Conservation (phyloP, 2,888 invertebrate species). For the Poecilus cupreus region DNA sequence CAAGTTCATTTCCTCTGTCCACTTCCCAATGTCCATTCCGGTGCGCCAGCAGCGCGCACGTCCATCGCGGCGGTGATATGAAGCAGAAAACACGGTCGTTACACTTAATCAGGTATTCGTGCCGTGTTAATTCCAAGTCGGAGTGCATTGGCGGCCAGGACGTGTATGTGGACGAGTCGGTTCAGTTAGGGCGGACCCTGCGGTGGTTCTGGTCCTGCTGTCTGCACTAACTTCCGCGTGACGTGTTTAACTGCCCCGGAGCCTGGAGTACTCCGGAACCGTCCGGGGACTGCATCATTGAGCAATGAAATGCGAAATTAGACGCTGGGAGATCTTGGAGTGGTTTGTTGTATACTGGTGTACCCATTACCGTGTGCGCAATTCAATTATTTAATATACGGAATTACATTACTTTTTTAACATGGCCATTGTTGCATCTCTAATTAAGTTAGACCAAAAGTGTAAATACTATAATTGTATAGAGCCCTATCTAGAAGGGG, state of each 20-base stretch:
- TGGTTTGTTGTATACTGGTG: too few species aligned
- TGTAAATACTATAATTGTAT: too few species aligned
- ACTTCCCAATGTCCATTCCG: neutral
- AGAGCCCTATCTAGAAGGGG: too few species aligned
- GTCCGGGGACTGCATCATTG: neutral
- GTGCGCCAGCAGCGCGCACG: neutral
- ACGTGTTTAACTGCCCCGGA: neutral
- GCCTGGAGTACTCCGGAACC: neutral
- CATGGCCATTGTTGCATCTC: too few species aligned
- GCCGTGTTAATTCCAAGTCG: neutral
- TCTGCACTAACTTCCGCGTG: constrained; percentile 5
- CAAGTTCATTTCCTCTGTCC: too few species aligned
- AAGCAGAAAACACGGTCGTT: constrained; percentile 6
- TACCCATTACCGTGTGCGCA: neutral
- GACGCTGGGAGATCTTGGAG: neutral
- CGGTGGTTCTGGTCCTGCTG: neutral
- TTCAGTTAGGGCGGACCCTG: neutral
- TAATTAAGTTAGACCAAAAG: too few species aligned
- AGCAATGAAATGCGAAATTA: neutral
- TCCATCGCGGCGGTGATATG: neutral
- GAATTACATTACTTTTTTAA: too few species aligned
- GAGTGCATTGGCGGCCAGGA: neutral
- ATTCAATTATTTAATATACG: neutral
- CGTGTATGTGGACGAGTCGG: neutral
- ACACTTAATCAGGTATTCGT: constrained; percentile 18